These are phyloP conservation scores for Bombus polaris DNA, from an alignment of 1,140 invertebrate species.

Conservation along the genomic window DNA sequence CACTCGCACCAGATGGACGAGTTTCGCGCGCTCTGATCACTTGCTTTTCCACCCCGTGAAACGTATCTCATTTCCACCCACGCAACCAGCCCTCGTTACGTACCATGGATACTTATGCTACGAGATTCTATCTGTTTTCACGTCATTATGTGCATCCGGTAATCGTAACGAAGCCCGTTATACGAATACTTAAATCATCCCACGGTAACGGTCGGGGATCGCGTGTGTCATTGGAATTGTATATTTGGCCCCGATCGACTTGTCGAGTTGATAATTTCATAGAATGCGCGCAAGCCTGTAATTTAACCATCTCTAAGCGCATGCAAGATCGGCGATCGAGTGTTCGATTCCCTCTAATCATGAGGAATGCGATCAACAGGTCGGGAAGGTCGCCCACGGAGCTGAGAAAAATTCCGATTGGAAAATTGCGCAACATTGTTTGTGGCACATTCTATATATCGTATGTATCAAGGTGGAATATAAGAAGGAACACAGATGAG, in stretches of 20 bases:
- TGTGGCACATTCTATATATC: not conserved
- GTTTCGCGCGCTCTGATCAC: slow-evolving; percentile 43
- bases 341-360: slow-evolving; percentile 22
- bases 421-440: slow-evolving; percentile 8
- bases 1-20: slow-evolving; percentile 44
- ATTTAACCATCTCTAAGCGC: slow-evolving; percentile 27
- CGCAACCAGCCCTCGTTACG: slow-evolving; percentile 16
- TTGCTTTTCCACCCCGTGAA: slow-evolving; percentile 4
- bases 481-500: not conserved
- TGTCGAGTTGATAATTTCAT: slow-evolving; percentile 23
- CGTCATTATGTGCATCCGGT: slow-evolving; percentile 13
- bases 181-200: slow-evolving; percentile 25
- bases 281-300: not conserved
- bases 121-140: slow-evolving; percentile 26
- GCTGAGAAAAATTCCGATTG: slow-evolving; percentile 2
- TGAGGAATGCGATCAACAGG: not conserved
- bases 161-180: slow-evolving; percentile 26
- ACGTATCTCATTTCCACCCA: slow-evolving; percentile 47
- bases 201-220: not conserved
- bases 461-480: not conserved
- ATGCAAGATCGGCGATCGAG: slow-evolving; percentile 8
- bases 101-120: not conserved
- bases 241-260: not conserved
- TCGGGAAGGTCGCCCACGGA: slow-evolving; percentile 2
- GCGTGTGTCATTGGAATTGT: slow-evolving; percentile 29